Evolutionary conservation across 2,113 vertebrate genomes (phyloP).

Genomic region (Leucopsar rothschildi): DNA sequence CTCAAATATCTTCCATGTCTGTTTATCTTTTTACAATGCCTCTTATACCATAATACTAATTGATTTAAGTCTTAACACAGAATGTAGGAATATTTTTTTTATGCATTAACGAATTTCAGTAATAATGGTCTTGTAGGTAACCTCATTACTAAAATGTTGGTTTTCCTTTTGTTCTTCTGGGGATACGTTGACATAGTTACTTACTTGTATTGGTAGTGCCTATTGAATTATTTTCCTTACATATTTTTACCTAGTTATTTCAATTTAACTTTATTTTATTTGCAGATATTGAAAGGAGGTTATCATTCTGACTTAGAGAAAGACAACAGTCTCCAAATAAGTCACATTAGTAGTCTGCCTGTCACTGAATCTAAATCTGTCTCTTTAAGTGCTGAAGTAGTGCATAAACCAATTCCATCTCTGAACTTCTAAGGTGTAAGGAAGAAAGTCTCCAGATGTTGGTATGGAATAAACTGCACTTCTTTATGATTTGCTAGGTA

Average conservation of each 20-base stretch:
- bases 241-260: not conserved
- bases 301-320: not conserved
- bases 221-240: not conserved
- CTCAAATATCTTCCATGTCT: not conserved
- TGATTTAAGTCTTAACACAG: not conserved
- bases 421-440: not conserved
- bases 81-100: not conserved
- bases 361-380: not conserved
- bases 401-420: not conserved
- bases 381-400: not conserved
- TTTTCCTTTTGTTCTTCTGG: not conserved
- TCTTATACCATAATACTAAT: not conserved
- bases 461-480: not conserved
- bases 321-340: not conserved
- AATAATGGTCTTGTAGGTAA: not conserved
- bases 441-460: not conserved
- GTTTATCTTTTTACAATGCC: not conserved
- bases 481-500: not conserved
- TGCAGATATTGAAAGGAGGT: not conserved
- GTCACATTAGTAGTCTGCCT: not conserved
- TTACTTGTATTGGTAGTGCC: not conserved
- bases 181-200: not conserved
- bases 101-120: not conserved
- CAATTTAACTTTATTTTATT: not conserved
- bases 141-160: not conserved